A percentile compares a stretch with the other conserved stretches of the same genome.
These are phyloP conservation scores for Dicycla oo DNA, from an alignment of 2,888 invertebrate species.

Conservation along the genomic window DNA sequence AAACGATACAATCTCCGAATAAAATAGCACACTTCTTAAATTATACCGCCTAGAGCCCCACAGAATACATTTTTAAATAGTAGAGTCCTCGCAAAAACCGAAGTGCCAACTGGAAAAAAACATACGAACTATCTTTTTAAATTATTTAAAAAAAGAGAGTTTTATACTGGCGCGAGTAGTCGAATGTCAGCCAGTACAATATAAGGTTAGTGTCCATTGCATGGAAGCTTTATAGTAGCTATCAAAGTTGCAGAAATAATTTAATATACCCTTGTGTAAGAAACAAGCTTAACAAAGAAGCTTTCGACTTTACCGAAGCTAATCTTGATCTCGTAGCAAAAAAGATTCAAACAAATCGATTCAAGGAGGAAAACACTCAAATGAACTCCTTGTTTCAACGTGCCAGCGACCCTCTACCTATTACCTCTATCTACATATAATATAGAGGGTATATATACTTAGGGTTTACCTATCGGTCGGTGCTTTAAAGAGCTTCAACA, in stretches of 20 bases:
- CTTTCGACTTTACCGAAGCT: background rate
- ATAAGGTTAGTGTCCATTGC: too few species aligned
- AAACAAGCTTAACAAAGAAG: background rate
- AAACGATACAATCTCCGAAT: too few species aligned
- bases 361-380: conserved; percentile 50
- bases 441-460: background rate
- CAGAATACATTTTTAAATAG: too few species aligned
- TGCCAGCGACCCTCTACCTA: conserved; percentile 27
- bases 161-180: too few species aligned
- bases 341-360: conserved; percentile 42
- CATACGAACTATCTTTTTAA: too few species aligned
- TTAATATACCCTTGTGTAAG: background rate
- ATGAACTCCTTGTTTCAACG: conserved; percentile 22
- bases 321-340: background rate
- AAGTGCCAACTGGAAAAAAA: too few species aligned
- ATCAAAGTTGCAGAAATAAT: background rate
- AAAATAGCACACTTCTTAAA: too few species aligned
- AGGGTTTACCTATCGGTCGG: background rate
- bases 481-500: conserved; percentile 7
- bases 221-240: too few species aligned
- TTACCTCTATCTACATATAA: background rate
- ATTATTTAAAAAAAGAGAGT: too few species aligned
- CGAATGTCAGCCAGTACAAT: too few species aligned
- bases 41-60: too few species aligned
- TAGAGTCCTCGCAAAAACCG: too few species aligned